Conservation (phyloP, 2,113 vertebrate genomes). For the Ctenodactylus gundi region DNA sequence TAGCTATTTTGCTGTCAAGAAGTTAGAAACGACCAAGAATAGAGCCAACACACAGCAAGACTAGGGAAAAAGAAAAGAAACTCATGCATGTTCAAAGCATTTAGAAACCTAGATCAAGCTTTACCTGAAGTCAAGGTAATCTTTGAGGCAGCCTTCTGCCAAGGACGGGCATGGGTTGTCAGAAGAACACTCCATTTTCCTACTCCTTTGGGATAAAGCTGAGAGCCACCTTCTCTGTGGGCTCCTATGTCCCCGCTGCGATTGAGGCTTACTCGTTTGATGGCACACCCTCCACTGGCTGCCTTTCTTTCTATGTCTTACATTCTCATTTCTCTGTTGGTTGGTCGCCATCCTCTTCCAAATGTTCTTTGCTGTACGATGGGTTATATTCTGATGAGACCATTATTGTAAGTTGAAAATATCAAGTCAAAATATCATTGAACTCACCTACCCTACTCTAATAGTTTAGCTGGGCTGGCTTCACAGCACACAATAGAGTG, state of each 20-base stretch:
- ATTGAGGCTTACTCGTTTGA: background rate
- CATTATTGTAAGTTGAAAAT: background rate
- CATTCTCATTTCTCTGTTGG: background rate
- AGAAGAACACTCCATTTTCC: background rate
- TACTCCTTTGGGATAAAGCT: background rate
- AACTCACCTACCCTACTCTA: background rate
- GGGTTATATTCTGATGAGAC: background rate
- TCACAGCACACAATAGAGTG: background rate
- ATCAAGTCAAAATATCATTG: background rate
- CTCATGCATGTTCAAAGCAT: background rate
- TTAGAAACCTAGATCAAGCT: background rate
- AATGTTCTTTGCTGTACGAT: background rate
- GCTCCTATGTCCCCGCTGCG: background rate
- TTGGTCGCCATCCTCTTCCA: background rate
- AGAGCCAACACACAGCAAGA: background rate
- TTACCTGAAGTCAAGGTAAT: background rate
- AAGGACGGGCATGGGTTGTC: background rate
- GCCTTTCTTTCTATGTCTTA: background rate
- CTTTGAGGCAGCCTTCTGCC: background rate
- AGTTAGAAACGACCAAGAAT: background rate
- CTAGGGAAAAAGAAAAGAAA: background rate
- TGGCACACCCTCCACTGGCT: background rate
- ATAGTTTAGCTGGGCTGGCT: background rate
- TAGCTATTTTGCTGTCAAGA: background rate
- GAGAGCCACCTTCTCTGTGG: background rate